phyloP scores from a whole-genome alignment of 37 sponge, comb jelly and placozoan genomes.

The Mnemiopsis leidyi region DNA sequence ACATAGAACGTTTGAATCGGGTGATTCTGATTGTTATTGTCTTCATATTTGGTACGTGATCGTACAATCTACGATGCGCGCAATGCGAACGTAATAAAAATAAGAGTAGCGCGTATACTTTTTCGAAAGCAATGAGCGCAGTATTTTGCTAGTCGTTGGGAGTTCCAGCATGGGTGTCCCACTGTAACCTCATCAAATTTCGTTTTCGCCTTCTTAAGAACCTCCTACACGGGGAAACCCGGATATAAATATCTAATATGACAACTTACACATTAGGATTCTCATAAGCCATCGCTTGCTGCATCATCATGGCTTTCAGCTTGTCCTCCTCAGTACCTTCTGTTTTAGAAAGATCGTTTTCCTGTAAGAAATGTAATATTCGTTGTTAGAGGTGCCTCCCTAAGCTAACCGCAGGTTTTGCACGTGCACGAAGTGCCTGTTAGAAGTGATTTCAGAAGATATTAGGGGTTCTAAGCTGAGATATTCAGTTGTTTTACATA shows the following conservation, averaged over 20 bases:
- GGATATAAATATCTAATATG: too few relatives aligned
- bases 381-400: neutral
- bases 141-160: conserved; percentile 51
- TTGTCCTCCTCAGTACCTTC: conserved; percentile 89
- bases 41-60: too few relatives aligned
- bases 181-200: neutral
- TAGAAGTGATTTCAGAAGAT: too few relatives aligned
- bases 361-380: conserved; percentile 68
- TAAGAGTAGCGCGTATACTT: neutral
- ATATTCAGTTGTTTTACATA: too few relatives aligned
- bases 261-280: conserved; percentile 74
- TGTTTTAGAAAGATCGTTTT: conserved; percentile 73
- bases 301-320: conserved; percentile 84
- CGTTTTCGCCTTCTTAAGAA: neutral
- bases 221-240: too few relatives aligned
- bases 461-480: too few relatives aligned
- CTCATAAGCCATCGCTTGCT: conserved; percentile 73
- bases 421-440: too few relatives aligned
- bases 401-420: neutral
- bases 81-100: too few relatives aligned
- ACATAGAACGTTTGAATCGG: too few relatives aligned
- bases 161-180: neutral
- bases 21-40: too few relatives aligned
- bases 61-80: too few relatives aligned
- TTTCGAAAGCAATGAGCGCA: neutral